A percentile compares a stretch with the other conserved stretches of the same genome.
Conservation (phyloP, 1,140 invertebrate species). For the Drosophila auraria region DNA sequence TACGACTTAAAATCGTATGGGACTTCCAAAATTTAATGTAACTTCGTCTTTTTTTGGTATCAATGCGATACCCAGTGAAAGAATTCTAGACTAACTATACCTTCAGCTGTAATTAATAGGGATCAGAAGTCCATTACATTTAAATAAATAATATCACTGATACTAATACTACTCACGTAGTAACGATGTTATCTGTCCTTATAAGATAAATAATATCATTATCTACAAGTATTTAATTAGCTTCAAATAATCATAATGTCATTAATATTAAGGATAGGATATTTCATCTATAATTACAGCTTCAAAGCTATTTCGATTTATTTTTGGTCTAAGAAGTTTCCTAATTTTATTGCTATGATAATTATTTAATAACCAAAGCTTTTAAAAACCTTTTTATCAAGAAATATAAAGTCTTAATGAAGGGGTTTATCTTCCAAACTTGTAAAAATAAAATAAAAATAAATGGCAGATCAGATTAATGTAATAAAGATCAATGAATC, state of each 20-base stretch:
- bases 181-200: no score
- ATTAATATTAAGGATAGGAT: no score
- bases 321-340: not conserved
- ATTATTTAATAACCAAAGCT: not conserved
- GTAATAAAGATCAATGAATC: not conserved
- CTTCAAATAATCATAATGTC: no score
- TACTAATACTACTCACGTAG: no score
- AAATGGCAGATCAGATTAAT: not conserved
- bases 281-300: no score
- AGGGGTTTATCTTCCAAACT: not conserved
- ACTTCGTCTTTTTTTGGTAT: not conserved
- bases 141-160: no score
- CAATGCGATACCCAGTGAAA: not conserved
- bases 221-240: no score
- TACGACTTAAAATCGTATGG: not conserved
- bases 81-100: no score
- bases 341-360: not conserved
- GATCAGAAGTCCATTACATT: no score
- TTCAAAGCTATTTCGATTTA: no score
- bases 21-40: not conserved
- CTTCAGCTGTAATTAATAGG: no score
- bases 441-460: not conserved
- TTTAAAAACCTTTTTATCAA: not conserved
- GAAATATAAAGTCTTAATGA: not conserved
- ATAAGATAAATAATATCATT: no score